Conservation (phyloP, 2,888 invertebrate genomes). For the Peribatodes rhomboidaria region DNA sequence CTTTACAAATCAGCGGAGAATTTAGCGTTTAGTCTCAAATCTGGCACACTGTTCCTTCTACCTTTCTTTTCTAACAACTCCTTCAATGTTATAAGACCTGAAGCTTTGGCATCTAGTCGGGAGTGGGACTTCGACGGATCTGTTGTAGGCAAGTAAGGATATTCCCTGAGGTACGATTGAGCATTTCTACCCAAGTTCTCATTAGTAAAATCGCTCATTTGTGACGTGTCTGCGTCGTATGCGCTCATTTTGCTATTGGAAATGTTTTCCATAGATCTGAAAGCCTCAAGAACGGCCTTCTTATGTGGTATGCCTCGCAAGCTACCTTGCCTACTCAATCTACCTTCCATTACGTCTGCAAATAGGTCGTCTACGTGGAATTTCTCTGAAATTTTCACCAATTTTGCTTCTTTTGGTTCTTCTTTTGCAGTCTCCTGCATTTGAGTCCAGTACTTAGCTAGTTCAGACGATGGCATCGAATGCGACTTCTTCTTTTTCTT, state of each 20-base stretch:
- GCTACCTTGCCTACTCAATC: conserved; percentile 79
- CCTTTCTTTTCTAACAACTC: conserved; percentile 70
- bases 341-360: conserved; percentile 80
- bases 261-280: conserved; percentile 83
- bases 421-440: conserved; percentile 61
- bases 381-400: conserved; percentile 83
- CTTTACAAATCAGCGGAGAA: conserved; percentile 74
- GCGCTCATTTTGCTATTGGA: conserved; percentile 69
- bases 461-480: conserved; percentile 80
- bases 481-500: conserved; percentile 75
- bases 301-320: conserved; percentile 84
- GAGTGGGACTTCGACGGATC: conserved; percentile 82
- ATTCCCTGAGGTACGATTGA: conserved; percentile 80
- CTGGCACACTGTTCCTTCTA: conserved; percentile 81
- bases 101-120: conserved; percentile 75
- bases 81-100: conserved; percentile 79
- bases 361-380: conserved; percentile 84
- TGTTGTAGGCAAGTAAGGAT: conserved; percentile 82
- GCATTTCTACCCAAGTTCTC: conserved; percentile 72
- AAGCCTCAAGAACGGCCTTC: conserved; percentile 83
- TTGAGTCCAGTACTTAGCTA: conserved; percentile 75
- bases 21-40: conserved; percentile 74
- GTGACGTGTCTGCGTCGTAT: conserved; percentile 74
- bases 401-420: conserved; percentile 57
- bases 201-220: conserved; percentile 70